These are phyloP conservation scores for Nannoperca australis DNA, from an alignment of 2,797 vertebrate genomes.

Conservation along the genomic window DNA sequence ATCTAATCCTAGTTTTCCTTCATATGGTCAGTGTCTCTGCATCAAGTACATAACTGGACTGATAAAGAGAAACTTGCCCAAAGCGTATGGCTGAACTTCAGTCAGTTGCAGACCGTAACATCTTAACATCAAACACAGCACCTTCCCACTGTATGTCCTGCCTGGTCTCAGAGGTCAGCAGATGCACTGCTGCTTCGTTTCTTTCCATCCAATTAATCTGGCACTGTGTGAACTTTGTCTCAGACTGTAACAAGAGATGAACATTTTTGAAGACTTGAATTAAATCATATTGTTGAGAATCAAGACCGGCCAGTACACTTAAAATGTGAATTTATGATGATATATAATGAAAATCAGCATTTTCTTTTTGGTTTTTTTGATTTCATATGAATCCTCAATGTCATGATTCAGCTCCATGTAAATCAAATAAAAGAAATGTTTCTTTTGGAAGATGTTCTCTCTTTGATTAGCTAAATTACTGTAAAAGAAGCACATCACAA, in stretches of 20 bases:
- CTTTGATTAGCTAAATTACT: not conserved
- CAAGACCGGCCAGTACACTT: not conserved
- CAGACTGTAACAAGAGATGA: not conserved
- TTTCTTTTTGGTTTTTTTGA: not conserved
- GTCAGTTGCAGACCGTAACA: conserved; percentile 38
- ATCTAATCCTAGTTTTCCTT: conserved; percentile 1
- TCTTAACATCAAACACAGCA: conserved; percentile 51
- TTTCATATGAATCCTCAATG: not conserved
- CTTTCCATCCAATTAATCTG: conserved; percentile 50
- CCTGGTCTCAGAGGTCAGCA: conserved; percentile 53
- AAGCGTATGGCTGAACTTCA: conserved; percentile 46
- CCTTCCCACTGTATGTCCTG: conserved; percentile 37
- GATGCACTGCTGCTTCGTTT: conserved; percentile 12
- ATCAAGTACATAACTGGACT: conserved; percentile 11
- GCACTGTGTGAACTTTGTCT: conserved; percentile 17
- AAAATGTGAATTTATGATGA: not conserved
- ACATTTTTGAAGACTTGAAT: conserved; percentile 1
- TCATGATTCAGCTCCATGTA: not conserved
- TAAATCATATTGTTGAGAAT: conserved; percentile 9
- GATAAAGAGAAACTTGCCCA: conserved; percentile 23
- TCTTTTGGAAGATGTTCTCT: not conserved
- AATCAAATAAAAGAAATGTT: not conserved
- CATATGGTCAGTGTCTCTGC: not conserved
- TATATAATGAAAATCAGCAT: not conserved
- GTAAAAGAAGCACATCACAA: conserved; percentile 16